Base-by-base conservation (phyloP, 2,888 invertebrate species). In the Notodonta ziczac region DNA sequence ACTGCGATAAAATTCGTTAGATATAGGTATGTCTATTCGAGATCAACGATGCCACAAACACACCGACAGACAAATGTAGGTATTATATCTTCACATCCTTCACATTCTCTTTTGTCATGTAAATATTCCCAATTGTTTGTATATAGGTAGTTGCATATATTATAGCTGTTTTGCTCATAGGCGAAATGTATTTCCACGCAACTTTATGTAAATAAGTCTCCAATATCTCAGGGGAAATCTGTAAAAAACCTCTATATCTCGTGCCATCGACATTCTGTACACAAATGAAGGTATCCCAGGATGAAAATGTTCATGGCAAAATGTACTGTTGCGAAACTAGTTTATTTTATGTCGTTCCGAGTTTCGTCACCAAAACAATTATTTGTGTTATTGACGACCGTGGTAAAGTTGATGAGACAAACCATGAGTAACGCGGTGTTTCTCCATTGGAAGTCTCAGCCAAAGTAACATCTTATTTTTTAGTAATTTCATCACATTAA, bases 161-260 rank as follows among this genome's bases (percentile, higher is more conserved):
- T 50, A 16, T 9, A 50, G 7, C 32, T 13, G 32, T 16, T 52
- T 52, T 52, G 10, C 52, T 52, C 10, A 52, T 32, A 52, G 52
- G 32, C 32, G 16, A 14, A 52, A 32, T 52, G 35, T 52, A 32
- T 52, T 32, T 32, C 52, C 13, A 32, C 52, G 5, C 52, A 32
- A 52, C 32, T 52, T 52, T 52, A 52, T 52, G 52, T 52, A 52
- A 52, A 52, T 52, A 52, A 14, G 52, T 9, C 32, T 52, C 52
- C 32, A 52, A 52, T 52, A 52, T 52, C 52, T 52, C 52, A 52
- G 32, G 52, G 52, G 52, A 52, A 52, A 52, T 52, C 52, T 52
- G 32, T 52, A 32, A 52, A 24, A 46, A 52, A 32, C 52, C 32
- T 32, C 7, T 52, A 52, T 32, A 32, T 52, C 10, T 52, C 12